Conservation (phyloP, 2,113 vertebrate species). For the Callospermophilus lateralis region DNA sequence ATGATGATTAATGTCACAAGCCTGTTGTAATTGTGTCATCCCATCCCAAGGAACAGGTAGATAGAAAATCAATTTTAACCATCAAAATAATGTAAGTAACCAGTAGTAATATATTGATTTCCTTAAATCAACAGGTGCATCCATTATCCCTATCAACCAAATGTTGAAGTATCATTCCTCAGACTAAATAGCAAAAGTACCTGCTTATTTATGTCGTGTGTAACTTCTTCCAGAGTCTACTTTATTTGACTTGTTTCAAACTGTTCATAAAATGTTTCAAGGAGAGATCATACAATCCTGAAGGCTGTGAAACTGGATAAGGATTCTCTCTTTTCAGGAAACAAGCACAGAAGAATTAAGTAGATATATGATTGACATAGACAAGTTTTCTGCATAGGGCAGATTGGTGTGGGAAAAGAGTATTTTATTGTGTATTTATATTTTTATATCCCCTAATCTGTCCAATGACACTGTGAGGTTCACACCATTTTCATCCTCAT, state of each 20-base stretch:
- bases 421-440: not conserved
- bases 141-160: not conserved
- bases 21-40: not conserved
- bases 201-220: not conserved
- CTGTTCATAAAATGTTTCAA: slow-evolving; percentile 30
- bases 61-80: slow-evolving; percentile 32
- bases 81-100: slow-evolving; percentile 50
- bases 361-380: not conserved
- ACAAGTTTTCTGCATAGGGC: not conserved
- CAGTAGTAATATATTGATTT: slow-evolving; percentile 33
- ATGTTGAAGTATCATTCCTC: slow-evolving; percentile 45
- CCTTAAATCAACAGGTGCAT: slow-evolving; percentile 4
- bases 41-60: not conserved
- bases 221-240: not conserved
- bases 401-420: not conserved
- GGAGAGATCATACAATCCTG: slow-evolving; percentile 16
- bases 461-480: not conserved
- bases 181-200: slow-evolving; percentile 26
- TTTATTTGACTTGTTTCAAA: slow-evolving; percentile 42
- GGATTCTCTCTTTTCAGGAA: not conserved
- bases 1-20: not conserved
- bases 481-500: not conserved
- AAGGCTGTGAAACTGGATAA: slow-evolving; percentile 12
- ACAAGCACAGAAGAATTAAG: not conserved
- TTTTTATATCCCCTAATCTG: not conserved